Base-by-base conservation (phyloP, 2,113 vertebrate species). In the Hippocampus zosterae region DNA sequence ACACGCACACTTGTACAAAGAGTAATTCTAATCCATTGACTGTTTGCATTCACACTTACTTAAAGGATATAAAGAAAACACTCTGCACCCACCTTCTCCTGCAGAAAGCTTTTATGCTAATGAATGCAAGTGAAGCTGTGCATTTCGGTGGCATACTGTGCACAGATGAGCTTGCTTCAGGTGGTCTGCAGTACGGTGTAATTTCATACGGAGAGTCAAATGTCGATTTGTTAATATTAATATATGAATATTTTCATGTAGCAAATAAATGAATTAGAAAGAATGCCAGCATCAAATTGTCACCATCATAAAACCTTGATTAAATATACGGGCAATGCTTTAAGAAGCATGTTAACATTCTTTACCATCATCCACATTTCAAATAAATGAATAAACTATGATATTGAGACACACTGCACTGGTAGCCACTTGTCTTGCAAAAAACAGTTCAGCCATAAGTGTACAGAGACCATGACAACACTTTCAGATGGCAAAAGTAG, bases 51-150 rank as follows among this genome's bases (percentile, higher is more conserved):
- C 74, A 81, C 79, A 67, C 74, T 69, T 56, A 78, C 67, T 72
- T 67, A 50, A 6, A 33, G 73, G 65, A 19, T 74, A 76, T 71
- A 75, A 66, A 74, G 68, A 65, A 33, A 72, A 62, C 21, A n/a
- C 57, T 73, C 69, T 62, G 67, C 44, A 59, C 19, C 40, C 79
- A 75, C 67, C 71, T 59, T 64, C 63, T 62, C 65, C 75, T 76
- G 74, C 78, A 77, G 73, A 90, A 84, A 87, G 88, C 90, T 89
- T 90, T 89, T 90, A 91, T 89, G 75, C 62, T 88, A 87, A 90
- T 90, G 63, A 75, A 67, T 6, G 18, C 25, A 29, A 6, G 55
- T 57, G 55, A 23, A 15, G 55, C 27, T 33, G 56, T 27, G 23
- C 23, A 57, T 57, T 27, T 27, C 2, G 60, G 60, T 63, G 19